A percentile compares a stretch with the other conserved stretches of the same genome.
These are phyloP conservation scores for Morpho deidamia DNA, from an alignment of 2,888 invertebrate genomes.

Conservation along the genomic window DNA sequence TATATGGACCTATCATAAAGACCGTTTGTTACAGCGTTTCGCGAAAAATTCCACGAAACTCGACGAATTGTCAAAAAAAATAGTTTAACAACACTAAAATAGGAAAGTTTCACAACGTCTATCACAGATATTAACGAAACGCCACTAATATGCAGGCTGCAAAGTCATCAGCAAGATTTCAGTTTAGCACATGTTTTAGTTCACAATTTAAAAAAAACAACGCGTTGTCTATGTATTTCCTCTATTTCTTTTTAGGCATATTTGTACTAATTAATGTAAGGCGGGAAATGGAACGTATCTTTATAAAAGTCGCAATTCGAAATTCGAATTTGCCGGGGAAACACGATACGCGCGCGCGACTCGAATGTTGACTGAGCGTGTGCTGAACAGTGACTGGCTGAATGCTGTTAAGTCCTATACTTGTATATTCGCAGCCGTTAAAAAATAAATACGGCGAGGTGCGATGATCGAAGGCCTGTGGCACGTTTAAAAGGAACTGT, in stretches of 20 bases:
- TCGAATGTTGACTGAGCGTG: slow-evolving; percentile 53
- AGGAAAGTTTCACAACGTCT: slow-evolving; percentile 38
- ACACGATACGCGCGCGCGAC: slow-evolving; percentile 44
- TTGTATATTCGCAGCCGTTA: slow-evolving; percentile 69
- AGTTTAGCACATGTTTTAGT: slow-evolving; percentile 48
- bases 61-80: slow-evolving; percentile 33
- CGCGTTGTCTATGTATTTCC: not conserved
- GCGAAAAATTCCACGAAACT: slow-evolving; percentile 75
- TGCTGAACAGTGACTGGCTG: slow-evolving; percentile 67
- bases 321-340: slow-evolving; percentile 60
- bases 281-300: slow-evolving; percentile 23
- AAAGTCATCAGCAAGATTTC: slow-evolving; percentile 49
- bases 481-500: slow-evolving; percentile 52
- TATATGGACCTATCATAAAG: slow-evolving; percentile 78
- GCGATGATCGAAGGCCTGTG: slow-evolving; percentile 62
- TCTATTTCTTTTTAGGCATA: slow-evolving; percentile 74
- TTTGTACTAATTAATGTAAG: slow-evolving; percentile 32
- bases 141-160: slow-evolving; percentile 43
- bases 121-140: slow-evolving; percentile 62
- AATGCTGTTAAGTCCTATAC: slow-evolving; percentile 52
- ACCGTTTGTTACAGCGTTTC: slow-evolving; percentile 58
- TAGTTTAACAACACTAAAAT: slow-evolving; percentile 52
- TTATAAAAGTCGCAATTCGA: slow-evolving; percentile 36
- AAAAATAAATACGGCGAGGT: slow-evolving; percentile 66
- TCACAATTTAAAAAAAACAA: slow-evolving; percentile 21